These are phyloP conservation scores for Sandelia bainsii DNA, from an alignment of 2,797 vertebrate genomes.

Conservation along the genomic window DNA sequence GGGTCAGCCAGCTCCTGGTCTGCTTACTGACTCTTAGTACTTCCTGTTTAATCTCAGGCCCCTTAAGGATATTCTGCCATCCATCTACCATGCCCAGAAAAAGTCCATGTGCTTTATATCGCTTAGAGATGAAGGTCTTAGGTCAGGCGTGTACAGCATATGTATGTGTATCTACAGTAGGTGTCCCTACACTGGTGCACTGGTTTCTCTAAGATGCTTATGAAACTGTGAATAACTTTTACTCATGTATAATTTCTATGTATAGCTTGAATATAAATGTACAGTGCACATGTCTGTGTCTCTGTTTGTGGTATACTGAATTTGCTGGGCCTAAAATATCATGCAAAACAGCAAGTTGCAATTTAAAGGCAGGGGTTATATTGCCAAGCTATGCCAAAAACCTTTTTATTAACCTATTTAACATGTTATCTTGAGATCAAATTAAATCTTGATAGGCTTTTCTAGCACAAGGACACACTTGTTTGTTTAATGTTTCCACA, in stretches of 20 bases:
- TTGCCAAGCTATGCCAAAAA: too few species aligned
- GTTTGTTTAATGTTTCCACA: neutral
- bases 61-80: slow-evolving; percentile 71
- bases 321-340: neutral
- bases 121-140: slow-evolving; percentile 64
- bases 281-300: neutral
- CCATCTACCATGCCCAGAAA: slow-evolving; percentile 76
- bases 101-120: slow-evolving; percentile 74
- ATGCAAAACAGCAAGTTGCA: too few species aligned
- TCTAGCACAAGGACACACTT: neutral
- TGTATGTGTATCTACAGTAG: slow-evolving; percentile 15
- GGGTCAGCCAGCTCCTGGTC: slow-evolving; percentile 61
- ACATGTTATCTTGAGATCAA: neutral
- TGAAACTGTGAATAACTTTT: slow-evolving; percentile 1
- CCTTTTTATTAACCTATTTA: too few species aligned
- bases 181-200: neutral
- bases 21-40: slow-evolving; percentile 64
- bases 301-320: slow-evolving; percentile 7
- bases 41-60: slow-evolving; percentile 80
- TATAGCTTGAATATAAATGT: neutral
- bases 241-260: neutral
- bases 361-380: too few species aligned
- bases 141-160: slow-evolving; percentile 40
- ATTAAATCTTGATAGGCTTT: neutral
- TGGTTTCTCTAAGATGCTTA: slow-evolving; percentile 5